A percentile compares a stretch with the other conserved stretches of the same genome.
Conservation (phyloP, 2,888 invertebrate genomes). For the Agrotis segetum region DNA sequence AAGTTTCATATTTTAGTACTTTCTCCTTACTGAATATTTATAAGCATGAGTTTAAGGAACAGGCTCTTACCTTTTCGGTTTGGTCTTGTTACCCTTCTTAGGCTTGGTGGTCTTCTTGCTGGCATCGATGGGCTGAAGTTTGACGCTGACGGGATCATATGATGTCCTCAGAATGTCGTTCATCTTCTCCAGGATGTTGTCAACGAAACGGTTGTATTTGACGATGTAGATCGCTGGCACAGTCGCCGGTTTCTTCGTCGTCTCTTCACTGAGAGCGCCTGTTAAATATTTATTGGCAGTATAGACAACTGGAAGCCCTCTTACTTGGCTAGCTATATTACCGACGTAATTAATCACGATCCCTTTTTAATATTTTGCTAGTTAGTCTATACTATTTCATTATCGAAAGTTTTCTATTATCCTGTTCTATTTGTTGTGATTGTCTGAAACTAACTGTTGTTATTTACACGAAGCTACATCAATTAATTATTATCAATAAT, state of each 20-base stretch:
- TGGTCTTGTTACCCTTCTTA: slow-evolving; percentile 83
- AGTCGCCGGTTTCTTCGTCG: slow-evolving; percentile 77
- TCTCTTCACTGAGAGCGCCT: slow-evolving; percentile 88
- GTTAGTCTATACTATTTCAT: too few relatives aligned
- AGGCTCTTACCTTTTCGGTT: slow-evolving; percentile 80
- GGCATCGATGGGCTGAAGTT: slow-evolving; percentile 91
- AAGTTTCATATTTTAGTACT: slow-evolving; percentile 33
- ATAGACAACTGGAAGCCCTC: slow-evolving; percentile 18
- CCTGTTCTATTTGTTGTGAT: too few relatives aligned
- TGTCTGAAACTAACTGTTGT: neutral
- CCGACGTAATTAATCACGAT: neutral
- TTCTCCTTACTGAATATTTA: slow-evolving; percentile 30
- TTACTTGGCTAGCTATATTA: neutral
- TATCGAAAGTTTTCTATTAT: too few relatives aligned
- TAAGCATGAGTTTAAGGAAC: neutral
- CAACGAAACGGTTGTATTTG: slow-evolving; percentile 96
- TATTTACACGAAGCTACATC: neutral
- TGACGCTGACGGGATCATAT: slow-evolving; percentile 96
- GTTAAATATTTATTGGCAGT: slow-evolving; percentile 65
- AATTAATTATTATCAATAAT: neutral
- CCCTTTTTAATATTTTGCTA: neutral
- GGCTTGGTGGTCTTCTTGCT: slow-evolving; percentile 89
- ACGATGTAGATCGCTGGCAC: slow-evolving; percentile 94
- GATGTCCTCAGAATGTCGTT: slow-evolving; percentile 95
- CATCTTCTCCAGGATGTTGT: slow-evolving; percentile 95